These are phyloP conservation scores for Coluber constrictor DNA, from an alignment of 2,797 vertebrate genomes.

Conservation along the genomic window DNA sequence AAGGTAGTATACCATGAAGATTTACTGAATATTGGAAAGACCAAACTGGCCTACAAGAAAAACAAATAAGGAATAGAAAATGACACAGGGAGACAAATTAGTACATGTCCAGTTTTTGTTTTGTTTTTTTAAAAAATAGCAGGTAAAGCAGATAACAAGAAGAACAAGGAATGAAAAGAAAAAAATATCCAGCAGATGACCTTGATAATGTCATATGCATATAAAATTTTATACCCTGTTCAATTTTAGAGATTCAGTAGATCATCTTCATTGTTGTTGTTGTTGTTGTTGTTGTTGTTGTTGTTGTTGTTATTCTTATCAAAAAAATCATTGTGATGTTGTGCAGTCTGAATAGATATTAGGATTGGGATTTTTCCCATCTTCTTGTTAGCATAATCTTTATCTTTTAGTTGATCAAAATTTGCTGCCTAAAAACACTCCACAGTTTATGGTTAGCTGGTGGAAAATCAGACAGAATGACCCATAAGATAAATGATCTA, in stretches of 20 bases:
- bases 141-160: neutral
- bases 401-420: neutral
- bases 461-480: neutral
- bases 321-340: neutral
- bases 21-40: neutral
- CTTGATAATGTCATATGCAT: neutral
- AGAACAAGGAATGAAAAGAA: neutral
- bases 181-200: neutral
- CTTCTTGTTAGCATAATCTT: neutral
- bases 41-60: neutral
- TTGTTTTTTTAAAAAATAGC: neutral
- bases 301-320: neutral
- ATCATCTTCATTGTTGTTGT: neutral
- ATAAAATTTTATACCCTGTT: neutral
- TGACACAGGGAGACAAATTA: neutral
- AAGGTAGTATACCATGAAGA: neutral
- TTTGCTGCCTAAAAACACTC: neutral
- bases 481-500: neutral
- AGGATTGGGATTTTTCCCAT: neutral
- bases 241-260: neutral
- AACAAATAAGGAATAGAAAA: neutral
- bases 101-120: neutral
- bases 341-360: neutral
- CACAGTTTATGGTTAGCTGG: neutral
- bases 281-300: too few species aligned